Evolutionary conservation across 2,797 vertebrate species (phyloP), one percentile per base, ranked within the genome.

Genomic region (Rachycentron canadum): DNA sequence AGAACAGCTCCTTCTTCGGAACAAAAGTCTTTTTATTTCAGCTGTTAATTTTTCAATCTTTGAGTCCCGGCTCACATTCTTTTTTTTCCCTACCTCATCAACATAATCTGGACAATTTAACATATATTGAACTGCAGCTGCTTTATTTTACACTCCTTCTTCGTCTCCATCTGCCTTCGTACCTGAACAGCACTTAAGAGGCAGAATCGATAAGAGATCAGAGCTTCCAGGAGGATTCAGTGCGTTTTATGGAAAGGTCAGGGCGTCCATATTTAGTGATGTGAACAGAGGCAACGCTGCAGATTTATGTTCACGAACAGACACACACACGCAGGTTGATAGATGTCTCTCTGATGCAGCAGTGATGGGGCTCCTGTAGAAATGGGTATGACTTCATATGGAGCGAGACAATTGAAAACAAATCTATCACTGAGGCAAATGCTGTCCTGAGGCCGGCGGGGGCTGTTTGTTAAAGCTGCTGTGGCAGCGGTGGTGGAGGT

Each of bases 201-300:
- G 49, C 19, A 25, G 41, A 32, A 85, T 86, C 50, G 30, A 85
- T 83, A 59, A 59, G 64, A 71, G 78, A 78, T 83, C 76, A 76
- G 80, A 50, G 74, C 56, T 32, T 60, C 28, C 3, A 21, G 74
- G 45, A 83, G 72, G 49, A 60, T 41, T 64, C 36, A 0, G 9
- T 16, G 56, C 0, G 0, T 58, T 25, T 71, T 38, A 30, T 14
- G 43, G 64, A 76, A 73, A 85, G 82, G 80, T 79, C 78, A 50
- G 28, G 21, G 19, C 36, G 9, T 53, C 40, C 74, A 50, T 66
- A 57, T 73, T 73, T 55, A 78, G 73, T 10, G 64, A 32, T 45
- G 59, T 17, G 75, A 74, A 56, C 26, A 3, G 56, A 38, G 0
- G 25, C 16, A 4, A 26, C 1, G 47, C 28, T 4, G 61, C 65